Base-by-base conservation (phyloP, 1,140 invertebrate genomes). In the Gryon sp. region DNA sequence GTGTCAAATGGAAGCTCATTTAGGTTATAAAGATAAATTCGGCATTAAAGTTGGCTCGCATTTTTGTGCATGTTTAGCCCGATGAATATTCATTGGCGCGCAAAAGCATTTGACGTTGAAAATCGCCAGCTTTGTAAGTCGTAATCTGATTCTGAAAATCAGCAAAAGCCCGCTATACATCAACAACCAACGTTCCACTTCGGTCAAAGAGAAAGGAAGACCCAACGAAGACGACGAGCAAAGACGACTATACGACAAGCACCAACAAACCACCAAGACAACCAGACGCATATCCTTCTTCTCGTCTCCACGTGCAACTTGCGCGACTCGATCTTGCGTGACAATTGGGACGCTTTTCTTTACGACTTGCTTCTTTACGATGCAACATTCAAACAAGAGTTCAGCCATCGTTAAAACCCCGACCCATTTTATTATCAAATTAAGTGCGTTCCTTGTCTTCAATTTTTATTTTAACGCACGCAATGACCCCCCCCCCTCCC, bases 281-380 rank as follows among this genome's bases (percentile, higher is more conserved):
- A n/a, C n/a, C n/a, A n/a, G n/a, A n/a, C n/a, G n/a, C n/a, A n/a
- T n/a, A n/a, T n/a, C n/a, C n/a, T n/a, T n/a, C n/a, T 72, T 55
- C 57, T 65, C 34, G 43, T 66, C 57, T 30, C 52, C 65, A 63
- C 63, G 73, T 69, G 73, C 32, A 65, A 45, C 55, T n/a, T n/a
- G n/a, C 28, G 55, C 53, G 62, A 48, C 52, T 59, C 59, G 65
- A 77, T 72, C 66, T 77, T 62, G 57, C 72, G 72, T 76, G 72
- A 76, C 72, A 76, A 76, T 76, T 75, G 41, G 72, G 72, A 75
- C 72, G 72, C 72, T 63, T 75, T 75, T 75, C 62, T 66, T 75
- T 75, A 75, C 62, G 55, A 62, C 72, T 66, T 53, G 66, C 60
- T 43, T 57, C 59, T 76, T 69, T 68, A 63, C 63, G 73, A 76